Percentiles rank a stretch among this genome's conserved stretches.
Evolutionary conservation across 2,113 vertebrate species (phyloP).

Genomic region (Psittacus erithacus): DNA sequence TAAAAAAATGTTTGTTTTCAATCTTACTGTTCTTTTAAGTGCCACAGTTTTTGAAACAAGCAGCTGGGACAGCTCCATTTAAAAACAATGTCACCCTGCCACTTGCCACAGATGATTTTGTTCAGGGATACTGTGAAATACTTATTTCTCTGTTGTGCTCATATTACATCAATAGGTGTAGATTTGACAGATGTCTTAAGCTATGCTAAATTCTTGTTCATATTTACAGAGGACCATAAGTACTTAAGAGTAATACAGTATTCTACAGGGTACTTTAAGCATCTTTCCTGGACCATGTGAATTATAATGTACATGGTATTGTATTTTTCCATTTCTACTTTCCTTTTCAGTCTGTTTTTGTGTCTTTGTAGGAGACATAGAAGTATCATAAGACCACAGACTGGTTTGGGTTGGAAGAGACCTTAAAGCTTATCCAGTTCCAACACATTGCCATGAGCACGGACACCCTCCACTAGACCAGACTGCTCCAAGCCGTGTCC

Average conservation of each 20-base stretch:
- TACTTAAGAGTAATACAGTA: neutral
- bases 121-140: neutral
- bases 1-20: neutral
- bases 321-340: neutral
- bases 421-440: neutral
- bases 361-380: neutral
- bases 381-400: neutral
- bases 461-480: neutral
- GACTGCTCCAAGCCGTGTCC: neutral
- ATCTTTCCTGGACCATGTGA: neutral
- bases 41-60: neutral
- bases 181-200: constrained; percentile 1
- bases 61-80: neutral
- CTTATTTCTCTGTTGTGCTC: constrained; percentile 13
- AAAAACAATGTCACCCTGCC: neutral
- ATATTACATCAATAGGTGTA: neutral
- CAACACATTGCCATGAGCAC: neutral
- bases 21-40: neutral
- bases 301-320: neutral
- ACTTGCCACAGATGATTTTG: neutral
- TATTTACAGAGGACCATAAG: neutral
- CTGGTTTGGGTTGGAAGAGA: neutral
- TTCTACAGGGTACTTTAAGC: neutral
- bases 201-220: neutral
- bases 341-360: neutral